phyloP scores from a whole-genome alignment of 2,888 invertebrate genomes.

The Camponotus fellah region DNA sequence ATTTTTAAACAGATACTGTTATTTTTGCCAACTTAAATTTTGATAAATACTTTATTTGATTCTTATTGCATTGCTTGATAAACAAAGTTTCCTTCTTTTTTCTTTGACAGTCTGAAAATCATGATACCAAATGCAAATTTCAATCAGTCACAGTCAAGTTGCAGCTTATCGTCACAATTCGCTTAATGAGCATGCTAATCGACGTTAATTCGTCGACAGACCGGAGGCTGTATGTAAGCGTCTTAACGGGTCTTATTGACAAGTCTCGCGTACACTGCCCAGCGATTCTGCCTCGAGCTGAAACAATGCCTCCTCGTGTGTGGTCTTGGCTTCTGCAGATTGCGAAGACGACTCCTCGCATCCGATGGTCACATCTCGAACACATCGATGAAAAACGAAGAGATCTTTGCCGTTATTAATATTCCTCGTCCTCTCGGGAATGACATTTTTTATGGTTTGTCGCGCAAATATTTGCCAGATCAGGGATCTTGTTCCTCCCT shows the following conservation, averaged over 20 bases:
- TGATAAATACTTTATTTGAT: neutral
- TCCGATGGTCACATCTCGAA: conserved; percentile 28
- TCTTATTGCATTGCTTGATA: neutral
- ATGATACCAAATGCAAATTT: conserved; percentile 52
- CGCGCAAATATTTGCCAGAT: conserved; percentile 60
- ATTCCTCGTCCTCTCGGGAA: conserved; percentile 27
- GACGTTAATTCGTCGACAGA: conserved; percentile 83
- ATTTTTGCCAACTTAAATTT: neutral
- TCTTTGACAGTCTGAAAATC: neutral
- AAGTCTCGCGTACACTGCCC: conserved; percentile 50
- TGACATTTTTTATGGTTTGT: conserved; percentile 49
- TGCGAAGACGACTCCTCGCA: conserved; percentile 23
- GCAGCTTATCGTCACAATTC: conserved; percentile 74
- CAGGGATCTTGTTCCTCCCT: conserved; percentile 57
- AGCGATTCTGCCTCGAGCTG: conserved; percentile 50
- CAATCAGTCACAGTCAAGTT: conserved; percentile 35
- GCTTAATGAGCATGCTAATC: conserved; percentile 84
- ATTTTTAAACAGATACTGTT: neutral
- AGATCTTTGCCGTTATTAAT: conserved; percentile 20
- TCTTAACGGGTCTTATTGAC: conserved; percentile 71
- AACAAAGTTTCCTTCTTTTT: neutral
- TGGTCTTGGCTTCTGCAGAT: conserved; percentile 30
- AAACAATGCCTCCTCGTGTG: conserved; percentile 62
- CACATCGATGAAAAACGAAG: conserved; percentile 13
- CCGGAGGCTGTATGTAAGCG: conserved; percentile 71